Conservation (phyloP, 2,113 vertebrate genomes). For the Cyanoderma ruficeps region DNA sequence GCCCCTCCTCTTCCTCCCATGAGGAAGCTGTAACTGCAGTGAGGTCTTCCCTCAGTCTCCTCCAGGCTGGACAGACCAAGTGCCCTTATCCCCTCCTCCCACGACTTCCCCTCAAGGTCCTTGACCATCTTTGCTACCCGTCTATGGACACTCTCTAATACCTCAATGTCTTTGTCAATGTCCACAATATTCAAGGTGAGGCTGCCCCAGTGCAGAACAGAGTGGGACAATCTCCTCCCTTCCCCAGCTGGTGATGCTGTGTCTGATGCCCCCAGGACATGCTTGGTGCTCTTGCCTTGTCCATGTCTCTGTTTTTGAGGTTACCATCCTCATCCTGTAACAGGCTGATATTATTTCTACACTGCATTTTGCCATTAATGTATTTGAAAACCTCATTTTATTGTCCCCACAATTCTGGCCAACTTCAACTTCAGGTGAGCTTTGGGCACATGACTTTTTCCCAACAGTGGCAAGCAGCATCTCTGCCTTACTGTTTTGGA, state of each 20-base stretch:
- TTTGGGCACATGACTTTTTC: fast-evolving
- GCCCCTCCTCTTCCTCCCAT: fast-evolving
- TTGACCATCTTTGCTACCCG: fast-evolving
- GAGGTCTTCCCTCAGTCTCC: neutral
- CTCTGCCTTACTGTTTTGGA: neutral
- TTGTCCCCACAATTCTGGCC: neutral
- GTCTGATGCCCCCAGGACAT: neutral
- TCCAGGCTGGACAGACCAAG: neutral
- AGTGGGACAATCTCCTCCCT: neutral
- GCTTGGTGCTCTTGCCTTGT: neutral
- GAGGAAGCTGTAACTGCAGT: fast-evolving
- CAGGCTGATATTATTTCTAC: neutral
- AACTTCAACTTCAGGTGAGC: neutral
- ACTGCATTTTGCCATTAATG: neutral
- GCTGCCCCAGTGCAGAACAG: neutral
- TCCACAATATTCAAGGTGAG: neutral
- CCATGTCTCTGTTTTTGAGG: neutral
- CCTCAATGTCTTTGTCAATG: neutral
- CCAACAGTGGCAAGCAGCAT: neutral
- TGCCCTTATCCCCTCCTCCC: fast-evolving
- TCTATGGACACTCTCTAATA: neutral
- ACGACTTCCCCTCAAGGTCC: fast-evolving
- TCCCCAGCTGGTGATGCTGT: fast-evolving
- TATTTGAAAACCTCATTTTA: neutral
- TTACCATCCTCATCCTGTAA: too few species aligned